Percentiles rank a stretch among this genome's conserved stretches.
Conservation (phyloP, 23 tunicate genomes). For the Ciona savignyi region DNA sequence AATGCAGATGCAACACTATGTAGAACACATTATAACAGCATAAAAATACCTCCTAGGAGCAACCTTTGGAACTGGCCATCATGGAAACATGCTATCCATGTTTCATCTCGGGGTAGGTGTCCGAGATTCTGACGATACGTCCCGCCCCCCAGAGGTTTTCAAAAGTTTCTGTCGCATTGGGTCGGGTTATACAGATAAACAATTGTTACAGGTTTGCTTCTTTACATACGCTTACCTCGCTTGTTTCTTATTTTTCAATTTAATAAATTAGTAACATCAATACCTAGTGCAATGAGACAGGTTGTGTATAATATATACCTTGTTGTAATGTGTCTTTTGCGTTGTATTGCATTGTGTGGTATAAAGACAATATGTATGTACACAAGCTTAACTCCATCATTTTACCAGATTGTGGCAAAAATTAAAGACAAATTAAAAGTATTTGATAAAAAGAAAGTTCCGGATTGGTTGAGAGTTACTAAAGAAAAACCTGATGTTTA, state of each 20-base stretch:
- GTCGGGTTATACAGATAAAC: conserved; percentile 69
- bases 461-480: conserved; percentile 57
- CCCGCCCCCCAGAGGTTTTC: conserved; percentile 13
- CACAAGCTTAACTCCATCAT: too few species aligned
- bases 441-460: conserved; percentile 52
- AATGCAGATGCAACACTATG: too few species aligned
- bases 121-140: conserved; percentile 5
- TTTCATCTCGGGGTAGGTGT: conserved; percentile 72
- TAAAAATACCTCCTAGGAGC: conserved; percentile 41
- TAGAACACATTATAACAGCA: too few species aligned
- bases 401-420: conserved; percentile 50
- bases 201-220: conserved; percentile 34
- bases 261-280: too few species aligned
- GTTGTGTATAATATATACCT: too few species aligned
- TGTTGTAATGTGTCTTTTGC: too few species aligned
- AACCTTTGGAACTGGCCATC: conserved; percentile 74
- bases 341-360: too few species aligned
- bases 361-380: too few species aligned
- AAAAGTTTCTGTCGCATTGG: conserved; percentile 65
- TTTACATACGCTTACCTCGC: too few species aligned
- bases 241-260: too few species aligned
- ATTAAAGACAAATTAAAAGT: conserved; percentile 63
- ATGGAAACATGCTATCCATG: conserved; percentile 44
- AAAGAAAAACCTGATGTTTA: conserved; percentile 81
- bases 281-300: too few species aligned